Evolutionary conservation across 2,113 vertebrate species (phyloP).

Genomic region (Melospiza melodia): DNA sequence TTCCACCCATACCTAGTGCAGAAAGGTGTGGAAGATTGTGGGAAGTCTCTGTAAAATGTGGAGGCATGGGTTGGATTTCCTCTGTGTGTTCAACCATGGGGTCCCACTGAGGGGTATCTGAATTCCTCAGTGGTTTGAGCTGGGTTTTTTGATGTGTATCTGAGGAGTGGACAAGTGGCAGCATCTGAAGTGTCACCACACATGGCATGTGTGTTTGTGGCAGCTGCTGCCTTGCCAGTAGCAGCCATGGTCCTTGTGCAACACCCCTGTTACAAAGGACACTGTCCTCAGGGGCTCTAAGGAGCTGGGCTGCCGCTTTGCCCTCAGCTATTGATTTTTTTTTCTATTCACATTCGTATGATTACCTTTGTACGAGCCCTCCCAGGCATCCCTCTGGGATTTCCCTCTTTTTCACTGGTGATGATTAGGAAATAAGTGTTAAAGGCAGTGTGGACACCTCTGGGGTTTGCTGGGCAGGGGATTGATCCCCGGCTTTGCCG

Average conservation of each 20-base stretch:
- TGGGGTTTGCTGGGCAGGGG: not conserved
- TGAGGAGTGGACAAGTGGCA: not conserved
- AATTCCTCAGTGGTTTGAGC: not conserved
- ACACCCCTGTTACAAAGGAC: not conserved
- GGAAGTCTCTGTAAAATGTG: not conserved
- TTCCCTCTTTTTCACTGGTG: not conserved
- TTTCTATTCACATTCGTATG: not conserved
- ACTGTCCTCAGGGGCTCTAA: not conserved
- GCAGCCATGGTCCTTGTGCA: conserved; percentile 1
- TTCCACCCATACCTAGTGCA: not conserved
- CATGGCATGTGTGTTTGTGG: not conserved
- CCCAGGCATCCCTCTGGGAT: not conserved
- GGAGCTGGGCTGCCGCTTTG: not conserved
- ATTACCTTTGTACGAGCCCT: not conserved
- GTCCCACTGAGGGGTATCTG: not conserved
- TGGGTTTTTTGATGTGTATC: not conserved
- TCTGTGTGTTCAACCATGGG: not conserved
- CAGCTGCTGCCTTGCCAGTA: not conserved
- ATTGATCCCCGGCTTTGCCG: not conserved
- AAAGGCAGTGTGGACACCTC: not conserved
- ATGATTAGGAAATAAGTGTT: not conserved
- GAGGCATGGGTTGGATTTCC: not conserved
- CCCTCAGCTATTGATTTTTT: conserved; percentile 6
- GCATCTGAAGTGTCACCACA: not conserved
- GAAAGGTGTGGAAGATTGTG: not conserved